Conservation (phyloP, 2,113 vertebrate species). For the Brachypodius melanocephalos region DNA sequence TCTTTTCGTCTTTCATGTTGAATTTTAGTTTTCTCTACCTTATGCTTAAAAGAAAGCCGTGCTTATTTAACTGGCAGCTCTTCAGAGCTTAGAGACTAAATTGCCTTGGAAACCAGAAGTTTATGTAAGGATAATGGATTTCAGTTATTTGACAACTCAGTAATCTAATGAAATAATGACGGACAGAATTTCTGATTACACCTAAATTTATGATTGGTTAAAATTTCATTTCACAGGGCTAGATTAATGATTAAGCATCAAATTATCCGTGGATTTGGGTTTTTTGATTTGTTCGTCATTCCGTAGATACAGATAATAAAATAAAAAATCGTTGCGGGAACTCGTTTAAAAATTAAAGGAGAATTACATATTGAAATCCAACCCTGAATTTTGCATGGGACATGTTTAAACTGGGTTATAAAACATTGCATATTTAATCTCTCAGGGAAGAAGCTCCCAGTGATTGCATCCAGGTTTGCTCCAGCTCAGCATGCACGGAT, state of each 20-base stretch:
- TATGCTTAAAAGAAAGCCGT: background rate
- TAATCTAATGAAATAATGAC: conserved; percentile 19
- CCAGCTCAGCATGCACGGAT: background rate
- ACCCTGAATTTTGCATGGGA: conserved; percentile 44
- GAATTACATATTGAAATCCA: conserved; percentile 30
- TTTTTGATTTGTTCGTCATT: background rate
- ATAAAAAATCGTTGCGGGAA: background rate
- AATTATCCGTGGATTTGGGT: background rate
- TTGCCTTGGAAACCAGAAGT: conserved; percentile 51
- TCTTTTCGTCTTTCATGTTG: background rate
- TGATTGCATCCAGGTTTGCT: background rate
- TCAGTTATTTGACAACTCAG: conserved; percentile 54
- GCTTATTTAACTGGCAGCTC: background rate
- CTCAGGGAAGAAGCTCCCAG: background rate
- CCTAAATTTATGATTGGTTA: conserved; percentile 38
- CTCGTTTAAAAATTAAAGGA: conserved; percentile 31
- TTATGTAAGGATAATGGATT: conserved; percentile 43
- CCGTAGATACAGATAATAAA: background rate
- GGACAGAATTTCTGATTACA: conserved; percentile 20
- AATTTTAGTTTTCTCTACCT: background rate
- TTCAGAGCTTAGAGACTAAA: conserved; percentile 28
- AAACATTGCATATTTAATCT: conserved; percentile 30
- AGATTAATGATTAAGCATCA: conserved; percentile 14
- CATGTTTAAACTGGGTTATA: conserved; percentile 13
- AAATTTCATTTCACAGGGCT: conserved; percentile 17